phyloP scores from a whole-genome alignment of 1,140 invertebrate genomes.

The Batillaria attramentaria region DNA sequence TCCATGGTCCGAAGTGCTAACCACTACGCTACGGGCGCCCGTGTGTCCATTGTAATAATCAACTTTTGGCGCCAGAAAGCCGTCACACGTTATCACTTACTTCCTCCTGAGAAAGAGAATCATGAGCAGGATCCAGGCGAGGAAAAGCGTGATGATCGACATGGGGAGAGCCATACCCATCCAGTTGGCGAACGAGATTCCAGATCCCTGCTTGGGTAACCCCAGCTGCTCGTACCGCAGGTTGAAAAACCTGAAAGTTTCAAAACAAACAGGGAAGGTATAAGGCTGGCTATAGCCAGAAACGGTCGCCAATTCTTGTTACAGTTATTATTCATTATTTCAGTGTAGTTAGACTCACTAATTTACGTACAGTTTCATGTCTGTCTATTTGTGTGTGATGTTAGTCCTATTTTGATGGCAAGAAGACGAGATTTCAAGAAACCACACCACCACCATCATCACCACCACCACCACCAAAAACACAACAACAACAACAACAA shows the following conservation, averaged over 20 bases:
- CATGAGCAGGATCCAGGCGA: constrained; percentile 29
- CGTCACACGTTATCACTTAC: constrained; percentile 76
- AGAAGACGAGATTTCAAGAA: too few relatives aligned
- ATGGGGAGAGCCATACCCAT: constrained; percentile 32
- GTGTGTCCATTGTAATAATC: too few relatives aligned
- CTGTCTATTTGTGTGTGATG: too few relatives aligned
- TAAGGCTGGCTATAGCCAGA: not conserved
- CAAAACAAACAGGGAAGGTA: not conserved
- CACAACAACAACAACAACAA: too few relatives aligned
- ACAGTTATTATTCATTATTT: not conserved
- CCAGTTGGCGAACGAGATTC: constrained; percentile 34
- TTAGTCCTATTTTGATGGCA: too few relatives aligned
- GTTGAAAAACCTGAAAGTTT: constrained; percentile 27
- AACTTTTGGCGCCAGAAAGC: too few relatives aligned
- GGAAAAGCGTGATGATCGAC: constrained; percentile 27
- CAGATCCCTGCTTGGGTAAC: not conserved
- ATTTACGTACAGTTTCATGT: not conserved
- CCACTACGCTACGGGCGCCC: too few relatives aligned
- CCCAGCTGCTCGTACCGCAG: constrained; percentile 12
- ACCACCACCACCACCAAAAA: too few relatives aligned
- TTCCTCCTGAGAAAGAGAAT: constrained; percentile 26
- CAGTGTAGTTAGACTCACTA: not conserved
- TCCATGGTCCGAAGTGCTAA: too few relatives aligned
- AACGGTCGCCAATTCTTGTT: not conserved
- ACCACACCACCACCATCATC: too few relatives aligned